Conservation (phyloP, 2,797 vertebrate genomes). For the Lacerta viridis region DNA sequence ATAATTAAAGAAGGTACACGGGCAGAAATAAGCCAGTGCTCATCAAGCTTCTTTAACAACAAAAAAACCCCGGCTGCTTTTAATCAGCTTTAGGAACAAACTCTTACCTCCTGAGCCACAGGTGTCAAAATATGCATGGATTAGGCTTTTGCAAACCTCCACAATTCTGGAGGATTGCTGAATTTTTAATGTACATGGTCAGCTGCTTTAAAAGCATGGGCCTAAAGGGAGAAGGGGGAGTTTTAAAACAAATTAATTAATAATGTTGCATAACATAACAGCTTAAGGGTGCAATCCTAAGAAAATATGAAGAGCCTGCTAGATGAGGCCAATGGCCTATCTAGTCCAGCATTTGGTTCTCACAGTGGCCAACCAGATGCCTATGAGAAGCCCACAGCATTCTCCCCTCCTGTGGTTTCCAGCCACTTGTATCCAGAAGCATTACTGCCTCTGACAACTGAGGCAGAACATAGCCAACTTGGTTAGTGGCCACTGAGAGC, state of each 20-base stretch:
- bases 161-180: neutral
- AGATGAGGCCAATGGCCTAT: no score
- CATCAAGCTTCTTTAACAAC: slow-evolving; percentile 24
- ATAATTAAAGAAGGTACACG: slow-evolving; percentile 35
- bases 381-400: no score
- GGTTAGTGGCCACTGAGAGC: no score
- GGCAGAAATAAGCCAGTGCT: slow-evolving; percentile 35
- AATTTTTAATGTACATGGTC: neutral
- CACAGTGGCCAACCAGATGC: no score
- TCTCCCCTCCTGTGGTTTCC: no score
- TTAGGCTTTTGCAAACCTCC: slow-evolving; percentile 30
- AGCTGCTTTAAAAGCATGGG: neutral
- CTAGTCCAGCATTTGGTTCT: no score
- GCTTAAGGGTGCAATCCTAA: no score
- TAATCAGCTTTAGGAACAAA: slow-evolving; percentile 35
- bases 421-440: no score
- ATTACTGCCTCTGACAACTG: no score
- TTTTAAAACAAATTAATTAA: neutral
- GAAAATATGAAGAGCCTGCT: no score
- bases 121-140: slow-evolving; percentile 33
- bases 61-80: slow-evolving; percentile 14
- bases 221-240: neutral
- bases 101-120: slow-evolving; percentile 19
- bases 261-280: no score
- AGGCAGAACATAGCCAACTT: no score